A percentile compares a stretch with the other conserved stretches of the same genome.
Conservation (phyloP, 2,113 vertebrate species). For the Rattus norvegicus region GRCr8 NC_086027.1:46267501-46268000, state of each 20-base stretch:
- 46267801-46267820: background rate
- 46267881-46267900: background rate
- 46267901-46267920: slow-evolving; percentile 14
- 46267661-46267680: too few relatives aligned
- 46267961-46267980: background rate
- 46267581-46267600: background rate
- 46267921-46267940: background rate
- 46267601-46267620: background rate
- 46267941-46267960: background rate
- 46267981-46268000: background rate
- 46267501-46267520: background rate
- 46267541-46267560: slow-evolving; percentile 5
- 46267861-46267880: background rate
- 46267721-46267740: background rate
- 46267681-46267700: too few relatives aligned
- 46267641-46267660: background rate
- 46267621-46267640: background rate
- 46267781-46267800: background rate
- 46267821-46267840: background rate
- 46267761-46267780: background rate
- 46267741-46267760: background rate
- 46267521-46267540: background rate
- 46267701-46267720: background rate
- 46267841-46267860: background rate
- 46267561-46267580: background rate